Evolutionary conservation across 2,888 invertebrate species (phyloP), one percentile per base, ranked within the genome.

Genomic region (Eupithecia pulchellata): DNA sequence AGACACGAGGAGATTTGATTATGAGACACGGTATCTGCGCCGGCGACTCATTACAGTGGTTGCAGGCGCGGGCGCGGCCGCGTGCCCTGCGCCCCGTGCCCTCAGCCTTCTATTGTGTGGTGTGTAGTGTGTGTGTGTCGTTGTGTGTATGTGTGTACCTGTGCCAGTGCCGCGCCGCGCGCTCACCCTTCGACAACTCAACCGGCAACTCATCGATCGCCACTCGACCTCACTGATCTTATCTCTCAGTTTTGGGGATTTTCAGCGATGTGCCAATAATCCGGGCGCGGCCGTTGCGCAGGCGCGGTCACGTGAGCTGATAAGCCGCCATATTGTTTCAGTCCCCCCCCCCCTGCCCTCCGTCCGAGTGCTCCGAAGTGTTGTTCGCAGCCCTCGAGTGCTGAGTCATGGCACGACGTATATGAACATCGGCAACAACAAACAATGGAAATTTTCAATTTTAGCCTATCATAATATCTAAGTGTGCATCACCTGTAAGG

Each of bases 271-370:
- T 91, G 88, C 87, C 86, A 90, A 89, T 90, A 89, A 86, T 84
- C 82, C 66, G 77, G 63, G 64, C 72, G 76, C 64, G 77, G 79
- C 76, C 73, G 73, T 77, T 55, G 79, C 62, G 75, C 69, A 78
- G 77, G 79, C 63, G 74, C 70, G 78, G 77, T 79, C 87, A 84
- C 86, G 90, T 90, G 86, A 92, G 87, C 85, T 80, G 83, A 89
- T 89, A 89, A 87, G 86, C 86, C 82, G 91, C 92, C 93, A 92
- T 92, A 82, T 91, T 92, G 91, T 89, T 91, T 90, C 90, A 89
- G 88, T 69, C 52, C 70, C n/a, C 57, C 36, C 62, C 60, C 34
- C 71, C 62, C 73, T 69, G 65, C 76, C 42, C 62, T 74, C 67
- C 79, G 69, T 76, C 79, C 78, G 64, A 82, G 79, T 83, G 78